phyloP scores from a whole-genome alignment of 2,113 vertebrate species.

The Protomyctophum bolini region DNA sequence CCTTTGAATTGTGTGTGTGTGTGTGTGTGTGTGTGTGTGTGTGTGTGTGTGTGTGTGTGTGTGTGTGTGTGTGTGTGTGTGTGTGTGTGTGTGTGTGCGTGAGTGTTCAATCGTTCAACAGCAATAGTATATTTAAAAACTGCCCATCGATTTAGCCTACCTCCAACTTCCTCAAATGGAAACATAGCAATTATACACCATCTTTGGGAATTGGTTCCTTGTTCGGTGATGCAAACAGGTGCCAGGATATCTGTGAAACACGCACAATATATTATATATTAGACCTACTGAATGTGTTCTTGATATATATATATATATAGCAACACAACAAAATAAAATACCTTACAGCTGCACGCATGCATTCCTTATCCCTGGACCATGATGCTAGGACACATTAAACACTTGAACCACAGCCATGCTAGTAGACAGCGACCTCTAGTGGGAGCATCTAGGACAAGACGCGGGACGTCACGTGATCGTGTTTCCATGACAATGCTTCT shows the following conservation, averaged over 20 bases:
- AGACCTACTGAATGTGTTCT: too few relatives aligned
- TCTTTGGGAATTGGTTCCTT: neutral
- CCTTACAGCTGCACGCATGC: neutral
- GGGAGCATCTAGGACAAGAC: slow-evolving; percentile 2
- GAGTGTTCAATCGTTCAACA: neutral
- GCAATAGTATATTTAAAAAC: neutral
- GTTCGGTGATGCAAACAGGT: neutral
- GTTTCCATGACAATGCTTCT: slow-evolving; percentile 8
- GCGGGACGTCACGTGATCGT: neutral
- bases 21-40: neutral
- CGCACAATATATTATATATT: too few relatives aligned
- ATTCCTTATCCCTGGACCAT: neutral
- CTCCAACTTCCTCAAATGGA: neutral
- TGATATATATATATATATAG: too few relatives aligned
- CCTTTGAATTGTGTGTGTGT: slow-evolving; percentile 1
- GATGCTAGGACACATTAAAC: too few relatives aligned
- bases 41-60: slow-evolving; percentile 5
- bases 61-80: slow-evolving; percentile 2
- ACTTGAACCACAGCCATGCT: neutral
- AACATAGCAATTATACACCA: neutral
- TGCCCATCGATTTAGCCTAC: too few relatives aligned
- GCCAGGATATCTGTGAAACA: neutral
- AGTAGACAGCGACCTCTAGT: slow-evolving; percentile 52
- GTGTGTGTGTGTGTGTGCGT: slow-evolving; percentile 12
- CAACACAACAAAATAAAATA: too few relatives aligned